Base-by-base conservation (phyloP, 2,888 invertebrate species). In the Drosophila algonquin region DNA sequence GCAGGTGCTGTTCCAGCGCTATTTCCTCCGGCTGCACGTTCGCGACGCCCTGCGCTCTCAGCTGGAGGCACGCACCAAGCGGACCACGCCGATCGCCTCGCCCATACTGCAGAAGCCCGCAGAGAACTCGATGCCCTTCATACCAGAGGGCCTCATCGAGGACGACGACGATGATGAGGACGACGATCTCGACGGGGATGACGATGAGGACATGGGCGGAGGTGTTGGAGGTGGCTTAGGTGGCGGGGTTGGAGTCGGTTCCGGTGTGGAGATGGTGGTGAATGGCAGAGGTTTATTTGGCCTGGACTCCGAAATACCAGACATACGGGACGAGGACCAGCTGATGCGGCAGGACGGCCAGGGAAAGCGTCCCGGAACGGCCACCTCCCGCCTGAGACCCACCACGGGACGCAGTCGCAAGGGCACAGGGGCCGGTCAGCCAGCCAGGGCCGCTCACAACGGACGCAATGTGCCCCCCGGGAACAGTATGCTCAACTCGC, bases 21-120 rank as follows among this genome's bases (percentile, higher is more conserved):
- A 98, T 93, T 95, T 99, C 78, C 93, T 96, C 58, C 95, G 98
- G 62, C 96, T 97, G 91, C 95, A 98, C 58, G 97, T 97, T 84
- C 94, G 98, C 52, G 95, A 97, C 79, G 97, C 97, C 64, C 93
- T 99, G 58, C 98, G 98, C 89, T 96, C 96, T 64, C 95, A 97
- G 87, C 95, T 98, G 80, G 96, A 90, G 46, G 73, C 87, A 8
- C 86, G 91, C 9, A 91, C 79, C 3, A 91, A 91, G 53, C 83
- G 89, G 5, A 67, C 79, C 14, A 87, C 90, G 35, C 90, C 90
- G 14, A 76, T 88, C 10, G 69, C 90, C 2, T 91, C 91, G 3
- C 91, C 91, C 2, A 10, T 90, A 7, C 69, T 90, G 44, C 89
- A 89, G 24, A 92, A 92, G 67, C 87, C 92, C 1, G 71, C 89